These are phyloP conservation scores for Chlorodrepanis virens DNA, from an alignment of 2,113 vertebrate genomes.

Conservation along the genomic window DNA sequence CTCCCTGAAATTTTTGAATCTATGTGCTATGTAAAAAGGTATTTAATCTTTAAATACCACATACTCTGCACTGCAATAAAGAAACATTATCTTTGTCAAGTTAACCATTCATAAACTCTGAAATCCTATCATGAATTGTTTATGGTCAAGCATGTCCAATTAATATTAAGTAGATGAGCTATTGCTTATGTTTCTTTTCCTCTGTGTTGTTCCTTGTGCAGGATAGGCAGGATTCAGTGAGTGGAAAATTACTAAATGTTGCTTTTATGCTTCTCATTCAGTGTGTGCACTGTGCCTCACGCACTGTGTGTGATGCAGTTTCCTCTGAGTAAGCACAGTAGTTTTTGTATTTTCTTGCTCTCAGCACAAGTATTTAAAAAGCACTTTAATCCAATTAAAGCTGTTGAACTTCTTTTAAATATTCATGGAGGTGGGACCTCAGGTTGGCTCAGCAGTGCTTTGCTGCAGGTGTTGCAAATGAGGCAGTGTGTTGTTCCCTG, in stretches of 20 bases:
- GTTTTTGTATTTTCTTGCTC: not conserved
- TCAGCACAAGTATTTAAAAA: not conserved
- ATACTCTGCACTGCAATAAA: not conserved
- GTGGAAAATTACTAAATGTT: not conserved
- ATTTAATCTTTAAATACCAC: not conserved
- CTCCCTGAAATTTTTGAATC: not conserved
- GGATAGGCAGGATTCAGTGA: not conserved
- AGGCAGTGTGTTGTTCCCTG: not conserved
- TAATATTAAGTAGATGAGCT: not conserved
- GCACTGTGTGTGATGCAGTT: not conserved
- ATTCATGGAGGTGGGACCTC: not conserved
- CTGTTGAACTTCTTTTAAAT: not conserved
- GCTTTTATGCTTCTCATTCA: not conserved
- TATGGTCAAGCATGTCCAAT: not conserved
- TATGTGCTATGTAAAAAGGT: not conserved
- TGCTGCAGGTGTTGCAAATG: not conserved
- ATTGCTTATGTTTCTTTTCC: not conserved
- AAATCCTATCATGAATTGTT: not conserved
- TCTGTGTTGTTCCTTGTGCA: not conserved
- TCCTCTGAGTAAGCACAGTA: not conserved
- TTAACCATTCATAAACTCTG: not conserved
- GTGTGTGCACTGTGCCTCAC: not conserved
- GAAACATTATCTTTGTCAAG: not conserved
- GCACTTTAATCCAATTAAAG: not conserved
- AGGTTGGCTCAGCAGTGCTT: not conserved